These are phyloP conservation scores for Sipha maydis DNA, from an alignment of 2,888 invertebrate species.

Conservation along the genomic window DNA sequence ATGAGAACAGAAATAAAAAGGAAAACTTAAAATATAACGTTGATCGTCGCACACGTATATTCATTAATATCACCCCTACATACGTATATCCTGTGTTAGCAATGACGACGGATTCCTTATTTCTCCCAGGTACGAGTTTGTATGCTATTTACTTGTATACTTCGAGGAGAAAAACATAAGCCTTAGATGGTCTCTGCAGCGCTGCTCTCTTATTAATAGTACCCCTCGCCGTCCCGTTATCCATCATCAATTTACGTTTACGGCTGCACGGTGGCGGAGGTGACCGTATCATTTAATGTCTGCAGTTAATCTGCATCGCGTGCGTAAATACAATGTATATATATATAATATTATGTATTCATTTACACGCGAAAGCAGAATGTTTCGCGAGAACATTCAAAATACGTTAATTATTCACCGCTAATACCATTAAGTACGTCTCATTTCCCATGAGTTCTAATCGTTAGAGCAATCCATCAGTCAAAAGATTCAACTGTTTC, in stretches of 20 bases:
- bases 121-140: neutral
- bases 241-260: neutral
- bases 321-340: neutral
- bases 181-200: neutral
- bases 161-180: neutral
- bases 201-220: neutral
- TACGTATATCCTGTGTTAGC: neutral
- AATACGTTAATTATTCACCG: conserved; percentile 25
- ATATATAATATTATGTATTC: no score
- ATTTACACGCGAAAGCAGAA: neutral
- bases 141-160: neutral
- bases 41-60: neutral
- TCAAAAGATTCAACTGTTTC: conserved; percentile 21
- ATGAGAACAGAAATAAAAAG: conserved; percentile 23
- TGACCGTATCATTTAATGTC: neutral
- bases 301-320: neutral
- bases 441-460: conserved; percentile 27
- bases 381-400: neutral
- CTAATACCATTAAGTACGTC: conserved; percentile 30
- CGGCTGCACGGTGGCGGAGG: neutral
- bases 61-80: no score
- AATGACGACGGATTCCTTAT: neutral
- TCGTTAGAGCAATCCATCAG: neutral
- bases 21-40: neutral
- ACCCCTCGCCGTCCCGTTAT: neutral